phyloP scores from a whole-genome alignment of 2,113 vertebrate species.

The Engraulis encrasicolus region DNA sequence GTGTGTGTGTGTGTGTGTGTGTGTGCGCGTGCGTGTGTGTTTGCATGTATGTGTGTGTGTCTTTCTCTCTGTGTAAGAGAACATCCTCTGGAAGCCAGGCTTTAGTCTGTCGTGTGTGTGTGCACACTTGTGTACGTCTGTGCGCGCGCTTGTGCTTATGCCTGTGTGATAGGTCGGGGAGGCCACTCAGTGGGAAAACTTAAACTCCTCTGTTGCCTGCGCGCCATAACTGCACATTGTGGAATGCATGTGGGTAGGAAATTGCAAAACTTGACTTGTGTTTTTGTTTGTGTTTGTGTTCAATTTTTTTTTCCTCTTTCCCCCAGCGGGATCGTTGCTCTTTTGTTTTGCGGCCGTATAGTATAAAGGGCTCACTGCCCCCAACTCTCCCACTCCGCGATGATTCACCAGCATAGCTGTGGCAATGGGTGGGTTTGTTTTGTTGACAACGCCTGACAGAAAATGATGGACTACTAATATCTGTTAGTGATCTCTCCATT shows the following conservation, averaged over 20 bases:
- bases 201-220: neutral
- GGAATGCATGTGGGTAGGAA: neutral
- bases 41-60: too few relatives aligned
- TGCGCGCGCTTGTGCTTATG: too few relatives aligned
- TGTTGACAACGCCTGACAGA: neutral
- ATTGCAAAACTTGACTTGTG: neutral
- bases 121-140: too few relatives aligned
- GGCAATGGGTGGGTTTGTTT: slow-evolving; percentile 25
- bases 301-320: too few relatives aligned
- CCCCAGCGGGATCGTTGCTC: neutral
- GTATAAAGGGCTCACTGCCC: too few relatives aligned
- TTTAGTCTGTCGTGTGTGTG: neutral
- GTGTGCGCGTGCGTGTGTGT: too few relatives aligned
- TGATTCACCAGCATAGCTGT: slow-evolving; percentile 16
- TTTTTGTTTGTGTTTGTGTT: neutral
- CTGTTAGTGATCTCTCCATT: neutral
- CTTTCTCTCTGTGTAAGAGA: neutral
- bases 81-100: neutral
- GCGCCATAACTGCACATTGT: neutral
- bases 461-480: neutral
- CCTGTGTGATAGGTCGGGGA: neutral
- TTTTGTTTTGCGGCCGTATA: neutral
- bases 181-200: neutral
- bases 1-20: too few relatives aligned
- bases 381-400: neutral